Evolutionary conservation across 1,140 invertebrate species (phyloP).

Genomic region (Uloborus diversus): DNA sequence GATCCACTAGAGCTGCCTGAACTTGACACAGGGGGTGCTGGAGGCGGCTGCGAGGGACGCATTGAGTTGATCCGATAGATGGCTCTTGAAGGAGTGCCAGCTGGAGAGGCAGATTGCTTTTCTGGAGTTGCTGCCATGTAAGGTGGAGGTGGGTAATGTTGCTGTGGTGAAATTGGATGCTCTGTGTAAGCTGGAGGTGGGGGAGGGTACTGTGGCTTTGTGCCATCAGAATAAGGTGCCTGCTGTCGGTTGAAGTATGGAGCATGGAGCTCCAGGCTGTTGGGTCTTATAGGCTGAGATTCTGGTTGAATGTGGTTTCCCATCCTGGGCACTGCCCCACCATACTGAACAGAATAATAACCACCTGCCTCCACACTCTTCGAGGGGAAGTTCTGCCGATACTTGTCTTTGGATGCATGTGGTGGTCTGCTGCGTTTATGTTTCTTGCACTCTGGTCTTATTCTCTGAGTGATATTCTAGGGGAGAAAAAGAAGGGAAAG

Average conservation of each 20-base stretch:
- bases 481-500: conserved; percentile 61
- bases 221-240: conserved; percentile 50
- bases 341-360: conserved; percentile 15
- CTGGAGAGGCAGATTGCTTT: conserved; percentile 53
- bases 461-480: conserved; percentile 38
- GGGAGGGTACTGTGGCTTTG: conserved; percentile 61
- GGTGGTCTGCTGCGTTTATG: conserved; percentile 85
- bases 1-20: conserved; percentile 65
- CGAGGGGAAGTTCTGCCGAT: conserved; percentile 79
- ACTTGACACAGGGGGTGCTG: conserved; percentile 59
- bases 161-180: conserved; percentile 58
- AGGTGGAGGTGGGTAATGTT: conserved; percentile 57
- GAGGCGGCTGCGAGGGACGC: conserved; percentile 57
- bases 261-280: conserved; percentile 73
- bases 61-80: conserved; percentile 34
- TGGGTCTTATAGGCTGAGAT: conserved; percentile 72
- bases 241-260: conserved; percentile 48
- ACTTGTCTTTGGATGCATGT: conserved; percentile 84
- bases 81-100: conserved; percentile 40
- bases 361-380: conserved; percentile 55
- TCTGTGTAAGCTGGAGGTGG: conserved; percentile 59
- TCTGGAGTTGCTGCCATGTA: conserved; percentile 63
- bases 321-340: conserved; percentile 61
- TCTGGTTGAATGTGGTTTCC: conserved; percentile 61
- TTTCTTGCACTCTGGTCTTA: conserved; percentile 60